Base-by-base conservation (phyloP, 2,113 vertebrate genomes). In the Recurvirostra avosetta region DNA sequence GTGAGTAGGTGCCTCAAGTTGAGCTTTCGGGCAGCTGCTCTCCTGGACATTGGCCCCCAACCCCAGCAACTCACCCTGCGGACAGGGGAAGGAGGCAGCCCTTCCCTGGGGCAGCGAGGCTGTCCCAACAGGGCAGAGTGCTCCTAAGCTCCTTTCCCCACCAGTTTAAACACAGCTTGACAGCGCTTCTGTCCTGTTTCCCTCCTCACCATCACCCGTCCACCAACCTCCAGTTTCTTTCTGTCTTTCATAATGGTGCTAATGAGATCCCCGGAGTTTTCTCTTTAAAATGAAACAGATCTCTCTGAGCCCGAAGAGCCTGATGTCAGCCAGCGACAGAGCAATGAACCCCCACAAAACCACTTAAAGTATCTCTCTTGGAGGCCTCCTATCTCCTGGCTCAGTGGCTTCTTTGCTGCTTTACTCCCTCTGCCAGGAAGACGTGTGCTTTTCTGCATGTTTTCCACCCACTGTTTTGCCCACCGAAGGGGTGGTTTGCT, bases 221-320 rank as follows among this genome's bases (percentile, higher is more conserved):
- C 20, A 67, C 36, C 53, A 86, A 8, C 26, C 49, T 83, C 78
- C 58, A 22, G 72, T 70, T 88, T 72, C 41, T 83, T 61, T 72
- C 36, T 86, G 75, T 50, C 67, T 92, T 94, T 86, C 26, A 17
- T 74, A 47, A 26, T 84, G 23, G 22, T 78, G 40, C 81, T 92
- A 87, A 93, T 78, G 74, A 94, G 88, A 88, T 93, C 88, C 71
- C 61, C 59, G 63, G 89, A 74, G 65, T 45, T 81, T 84, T 84
- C 22, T 12, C 36, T 77, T 87, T 81, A 55, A 88, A 78, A 43
- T 43, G 43, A 63, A 88, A 21, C 5, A 7, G 55, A 66, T 75
- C 52, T 87, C 30, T 79, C 29, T 58, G 45, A 90, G 56, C 29
- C 32, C 47, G 16, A 23, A 67, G 56, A 88, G 29, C 34, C 53